Percentiles rank a stretch among this genome's conserved stretches.
phyloP scores from a whole-genome alignment of 2,888 invertebrate genomes.

The Drosophila atripex region DNA sequence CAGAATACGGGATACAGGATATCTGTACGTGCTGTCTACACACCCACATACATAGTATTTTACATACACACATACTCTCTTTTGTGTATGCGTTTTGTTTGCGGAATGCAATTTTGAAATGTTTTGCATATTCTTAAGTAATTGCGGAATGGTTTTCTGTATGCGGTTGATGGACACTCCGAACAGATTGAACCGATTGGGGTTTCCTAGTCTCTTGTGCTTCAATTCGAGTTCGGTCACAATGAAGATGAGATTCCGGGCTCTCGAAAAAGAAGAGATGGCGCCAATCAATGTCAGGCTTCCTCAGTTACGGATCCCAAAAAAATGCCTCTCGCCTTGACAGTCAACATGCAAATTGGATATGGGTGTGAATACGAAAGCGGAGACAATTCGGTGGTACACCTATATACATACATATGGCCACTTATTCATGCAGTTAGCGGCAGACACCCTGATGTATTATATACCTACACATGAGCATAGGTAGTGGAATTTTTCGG shows the following conservation, averaged over 20 bases:
- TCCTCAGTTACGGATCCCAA: slow-evolving; percentile 20
- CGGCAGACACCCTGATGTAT: slow-evolving; percentile 18
- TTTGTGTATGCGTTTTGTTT: slow-evolving; percentile 33
- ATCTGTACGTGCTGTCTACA: slow-evolving; percentile 13
- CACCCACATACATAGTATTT: not conserved
- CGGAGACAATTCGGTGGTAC: slow-evolving; percentile 45
- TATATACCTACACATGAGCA: slow-evolving; percentile 6
- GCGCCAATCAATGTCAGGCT: slow-evolving; percentile 60
- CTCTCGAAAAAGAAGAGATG: slow-evolving; percentile 6
- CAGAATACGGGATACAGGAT: slow-evolving; percentile 26
- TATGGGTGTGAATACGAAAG: slow-evolving; percentile 59
- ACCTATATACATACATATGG: slow-evolving; percentile 34
- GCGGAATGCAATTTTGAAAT: slow-evolving; percentile 65
- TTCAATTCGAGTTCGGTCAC: slow-evolving; percentile 13
- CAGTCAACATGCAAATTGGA: slow-evolving; percentile 62
- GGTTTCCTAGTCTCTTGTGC: slow-evolving; percentile 8
- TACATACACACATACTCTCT: not conserved
- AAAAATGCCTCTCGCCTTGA: slow-evolving; percentile 45
- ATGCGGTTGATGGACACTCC: slow-evolving; percentile 34
- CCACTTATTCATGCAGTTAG: slow-evolving; percentile 68
- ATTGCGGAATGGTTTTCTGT: slow-evolving; percentile 47
- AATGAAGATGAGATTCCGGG: slow-evolving; percentile 1
- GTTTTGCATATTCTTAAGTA: slow-evolving; percentile 63
- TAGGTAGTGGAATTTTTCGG: slow-evolving; percentile 50
- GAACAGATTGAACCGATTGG: slow-evolving; percentile 38